These are phyloP conservation scores for Leuctra nigra DNA, from an alignment of 2,888 invertebrate species.

Conservation along the genomic window DNA sequence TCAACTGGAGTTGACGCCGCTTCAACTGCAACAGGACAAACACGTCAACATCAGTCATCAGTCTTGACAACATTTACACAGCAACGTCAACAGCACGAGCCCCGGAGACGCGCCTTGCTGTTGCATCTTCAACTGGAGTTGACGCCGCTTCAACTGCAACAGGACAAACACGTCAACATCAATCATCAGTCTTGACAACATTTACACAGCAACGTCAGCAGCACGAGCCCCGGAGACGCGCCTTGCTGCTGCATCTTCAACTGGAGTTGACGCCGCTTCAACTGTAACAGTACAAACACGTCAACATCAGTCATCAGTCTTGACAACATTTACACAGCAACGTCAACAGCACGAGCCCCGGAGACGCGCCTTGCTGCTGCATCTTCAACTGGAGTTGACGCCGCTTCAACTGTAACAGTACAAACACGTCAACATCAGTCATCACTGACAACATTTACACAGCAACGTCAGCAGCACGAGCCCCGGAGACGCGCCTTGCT, in stretches of 20 bases:
- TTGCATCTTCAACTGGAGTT: constrained; percentile 51
- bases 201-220: constrained; percentile 78
- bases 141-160: constrained; percentile 59
- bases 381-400: constrained; percentile 52
- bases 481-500: constrained; percentile 58
- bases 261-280: constrained; percentile 61
- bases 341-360: constrained; percentile 69
- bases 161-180: not conserved
- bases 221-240: constrained; percentile 62
- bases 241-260: constrained; percentile 51
- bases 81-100: constrained; percentile 69
- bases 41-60: constrained; percentile 42
- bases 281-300: constrained; percentile 38
- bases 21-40: constrained; percentile 50
- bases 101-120: constrained; percentile 59
- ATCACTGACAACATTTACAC: constrained; percentile 84
- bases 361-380: constrained; percentile 54
- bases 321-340: constrained; percentile 85
- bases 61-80: constrained; percentile 85
- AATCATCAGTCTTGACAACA: constrained; percentile 89
- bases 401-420: constrained; percentile 63
- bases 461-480: constrained; percentile 74
- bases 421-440: too few species aligned
- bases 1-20: constrained; percentile 54
- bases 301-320: constrained; percentile 53